A percentile compares a stretch with the other conserved stretches of the same genome.
Evolutionary conservation across 2,113 vertebrate species (phyloP).

Genomic region (Talpa occidentalis): DNA sequence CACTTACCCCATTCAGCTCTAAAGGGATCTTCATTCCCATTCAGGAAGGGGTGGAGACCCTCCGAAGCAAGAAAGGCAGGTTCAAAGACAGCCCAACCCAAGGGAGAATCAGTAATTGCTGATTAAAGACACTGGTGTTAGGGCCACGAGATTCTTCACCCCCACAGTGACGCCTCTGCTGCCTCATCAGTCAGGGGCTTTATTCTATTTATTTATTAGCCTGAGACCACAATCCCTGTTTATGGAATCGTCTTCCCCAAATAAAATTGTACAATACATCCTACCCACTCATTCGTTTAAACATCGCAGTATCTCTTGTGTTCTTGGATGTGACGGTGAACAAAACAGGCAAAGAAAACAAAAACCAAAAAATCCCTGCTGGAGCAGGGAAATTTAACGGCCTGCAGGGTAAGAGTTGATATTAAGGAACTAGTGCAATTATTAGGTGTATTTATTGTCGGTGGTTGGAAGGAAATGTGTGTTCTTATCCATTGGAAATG

Average conservation of each 20-base stretch:
- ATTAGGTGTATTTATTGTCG: not conserved
- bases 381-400: not conserved
- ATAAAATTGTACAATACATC: not conserved
- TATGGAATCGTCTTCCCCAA: not conserved
- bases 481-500: not conserved
- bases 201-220: not conserved
- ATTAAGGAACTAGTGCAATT: not conserved
- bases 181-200: not conserved
- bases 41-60: not conserved
- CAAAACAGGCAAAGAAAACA: not conserved
- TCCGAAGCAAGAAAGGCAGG: not conserved
- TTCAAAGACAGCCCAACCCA: not conserved
- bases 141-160: rapidly evolving
- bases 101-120: not conserved
- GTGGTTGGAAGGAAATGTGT: not conserved
- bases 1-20: not conserved
- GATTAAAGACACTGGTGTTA: not conserved
- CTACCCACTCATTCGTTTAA: not conserved
- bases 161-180: not conserved
- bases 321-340: not conserved
- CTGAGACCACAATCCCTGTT: not conserved
- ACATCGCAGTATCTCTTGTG: not conserved
- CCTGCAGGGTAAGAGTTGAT: not conserved
- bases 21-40: not conserved
- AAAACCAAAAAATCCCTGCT: not conserved